Evolutionary conservation across 1,140 invertebrate species (phyloP).

Genomic region (Monochamus saltuarius): DNA sequence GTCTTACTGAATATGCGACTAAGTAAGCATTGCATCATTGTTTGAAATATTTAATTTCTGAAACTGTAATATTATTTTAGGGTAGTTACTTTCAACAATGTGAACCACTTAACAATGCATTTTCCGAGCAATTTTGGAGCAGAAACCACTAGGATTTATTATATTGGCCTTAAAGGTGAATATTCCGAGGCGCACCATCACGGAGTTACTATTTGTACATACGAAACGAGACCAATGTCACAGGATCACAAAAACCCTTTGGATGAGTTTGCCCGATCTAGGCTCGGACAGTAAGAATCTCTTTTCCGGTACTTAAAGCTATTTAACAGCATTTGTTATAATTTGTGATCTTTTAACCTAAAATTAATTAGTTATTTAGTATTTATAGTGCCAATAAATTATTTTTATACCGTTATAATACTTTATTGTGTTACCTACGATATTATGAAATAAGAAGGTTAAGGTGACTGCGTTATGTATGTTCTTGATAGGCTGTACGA

Average conservation of each 20-base stretch:
- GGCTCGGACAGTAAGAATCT: not conserved
- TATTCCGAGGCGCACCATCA: slow-evolving; percentile 80
- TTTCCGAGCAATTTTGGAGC: slow-evolving; percentile 86
- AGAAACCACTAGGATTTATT: slow-evolving; percentile 84
- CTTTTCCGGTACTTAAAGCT: too few relatives aligned
- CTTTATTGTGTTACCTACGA: too few relatives aligned
- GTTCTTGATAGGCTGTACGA: too few relatives aligned
- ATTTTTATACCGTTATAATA: too few relatives aligned
- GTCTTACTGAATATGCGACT: slow-evolving; percentile 82
- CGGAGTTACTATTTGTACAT: slow-evolving; percentile 87
- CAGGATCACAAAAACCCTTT: slow-evolving; percentile 78
- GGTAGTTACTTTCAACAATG: slow-evolving; percentile 86
- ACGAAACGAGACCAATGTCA: slow-evolving; percentile 82
- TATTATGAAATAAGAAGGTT: too few relatives aligned
- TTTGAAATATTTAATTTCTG: slow-evolving; percentile 7
- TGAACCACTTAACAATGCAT: slow-evolving; percentile 84
- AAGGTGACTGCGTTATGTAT: too few relatives aligned
- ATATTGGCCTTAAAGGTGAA: slow-evolving; percentile 94
- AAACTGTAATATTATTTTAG: slow-evolving; percentile 57
- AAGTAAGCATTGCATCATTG: slow-evolving; percentile 63
- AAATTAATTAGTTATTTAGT: too few relatives aligned
- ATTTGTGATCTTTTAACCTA: too few relatives aligned
- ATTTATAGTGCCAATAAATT: too few relatives aligned
- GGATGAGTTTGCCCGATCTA: slow-evolving; percentile 53
- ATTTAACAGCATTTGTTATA: too few relatives aligned